Evolutionary conservation across 2,113 vertebrate species (phyloP).

Genomic region (Muntiacus reevesi): DNA sequence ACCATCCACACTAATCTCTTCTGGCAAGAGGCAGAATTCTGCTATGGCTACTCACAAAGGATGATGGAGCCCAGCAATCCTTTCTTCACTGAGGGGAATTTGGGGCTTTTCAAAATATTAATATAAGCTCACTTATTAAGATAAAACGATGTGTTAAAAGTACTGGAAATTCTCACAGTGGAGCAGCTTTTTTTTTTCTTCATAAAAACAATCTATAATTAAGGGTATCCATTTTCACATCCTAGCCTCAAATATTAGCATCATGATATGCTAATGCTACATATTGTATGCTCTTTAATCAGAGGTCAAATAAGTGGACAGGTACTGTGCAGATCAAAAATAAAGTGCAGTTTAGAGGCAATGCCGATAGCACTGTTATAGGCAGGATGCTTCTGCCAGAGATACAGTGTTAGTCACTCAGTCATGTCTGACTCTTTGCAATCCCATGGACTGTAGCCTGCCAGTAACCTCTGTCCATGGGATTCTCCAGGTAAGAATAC

Average conservation of each 20-base stretch:
- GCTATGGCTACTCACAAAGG: background rate
- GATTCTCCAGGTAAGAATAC: background rate
- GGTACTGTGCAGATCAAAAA: background rate
- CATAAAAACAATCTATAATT: background rate
- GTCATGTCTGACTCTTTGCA: background rate
- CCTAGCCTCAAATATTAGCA: conserved; percentile 3
- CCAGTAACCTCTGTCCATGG: background rate
- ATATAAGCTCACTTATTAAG: conserved; percentile 46
- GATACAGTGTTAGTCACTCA: background rate
- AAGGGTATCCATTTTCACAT: background rate
- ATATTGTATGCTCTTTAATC: background rate
- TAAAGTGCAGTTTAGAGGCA: background rate
- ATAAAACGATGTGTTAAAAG: conserved; percentile 33
- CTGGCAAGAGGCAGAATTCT: conserved; percentile 48
- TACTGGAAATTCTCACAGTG: conserved; percentile 5
- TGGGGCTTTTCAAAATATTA: conserved; percentile 46
- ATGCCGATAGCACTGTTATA: fast-evolving
- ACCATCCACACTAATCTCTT: conserved; percentile 55
- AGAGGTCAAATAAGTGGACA: conserved; percentile 13
- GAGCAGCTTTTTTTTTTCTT: background rate
- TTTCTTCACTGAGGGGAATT: background rate
- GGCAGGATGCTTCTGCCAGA: fast-evolving
- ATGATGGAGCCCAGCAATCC: conserved; percentile 1
- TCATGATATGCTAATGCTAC: background rate
- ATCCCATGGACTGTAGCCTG: background rate